Percentiles rank a stretch among this genome's conserved stretches.
Conservation (phyloP, 2,113 vertebrate species). For the Neotoma lepida region DNA sequence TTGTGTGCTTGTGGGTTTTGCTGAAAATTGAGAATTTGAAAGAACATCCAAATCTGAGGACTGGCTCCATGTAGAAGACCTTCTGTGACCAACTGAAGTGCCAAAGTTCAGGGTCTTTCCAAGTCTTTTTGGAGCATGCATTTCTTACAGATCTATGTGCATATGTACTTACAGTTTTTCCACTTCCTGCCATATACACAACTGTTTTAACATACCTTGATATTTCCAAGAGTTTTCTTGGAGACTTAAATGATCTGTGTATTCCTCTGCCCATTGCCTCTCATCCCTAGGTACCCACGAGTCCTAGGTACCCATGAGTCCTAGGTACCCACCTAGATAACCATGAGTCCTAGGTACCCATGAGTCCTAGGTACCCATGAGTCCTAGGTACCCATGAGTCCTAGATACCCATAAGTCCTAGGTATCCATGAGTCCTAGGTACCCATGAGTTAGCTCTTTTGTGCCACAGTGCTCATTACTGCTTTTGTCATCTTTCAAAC, state of each 20-base stretch:
- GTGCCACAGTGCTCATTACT: neutral
- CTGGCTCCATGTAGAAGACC: neutral
- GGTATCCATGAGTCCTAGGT: too few relatives aligned
- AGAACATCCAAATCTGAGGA: neutral
- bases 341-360: too few relatives aligned
- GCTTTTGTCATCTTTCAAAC: neutral
- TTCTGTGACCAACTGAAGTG: neutral
- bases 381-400: too few relatives aligned
- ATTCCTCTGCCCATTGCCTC: neutral
- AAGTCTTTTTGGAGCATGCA: neutral
- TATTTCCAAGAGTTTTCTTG: slow-evolving; percentile 29
- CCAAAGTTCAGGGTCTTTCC: neutral
- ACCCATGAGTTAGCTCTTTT: neutral
- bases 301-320: too few relatives aligned
- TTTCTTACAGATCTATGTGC: neutral
- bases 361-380: too few relatives aligned
- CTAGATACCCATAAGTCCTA: too few relatives aligned
- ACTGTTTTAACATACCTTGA: neutral
- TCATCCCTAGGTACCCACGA: neutral
- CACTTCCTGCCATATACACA: neutral
- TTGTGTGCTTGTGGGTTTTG: neutral
- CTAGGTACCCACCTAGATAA: too few relatives aligned
- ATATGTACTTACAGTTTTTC: neutral
- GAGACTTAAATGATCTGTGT: neutral
- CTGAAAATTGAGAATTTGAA: neutral